Conservation (phyloP, 1,140 invertebrate genomes). For the Diabrotica undecimpunctata region DNA sequence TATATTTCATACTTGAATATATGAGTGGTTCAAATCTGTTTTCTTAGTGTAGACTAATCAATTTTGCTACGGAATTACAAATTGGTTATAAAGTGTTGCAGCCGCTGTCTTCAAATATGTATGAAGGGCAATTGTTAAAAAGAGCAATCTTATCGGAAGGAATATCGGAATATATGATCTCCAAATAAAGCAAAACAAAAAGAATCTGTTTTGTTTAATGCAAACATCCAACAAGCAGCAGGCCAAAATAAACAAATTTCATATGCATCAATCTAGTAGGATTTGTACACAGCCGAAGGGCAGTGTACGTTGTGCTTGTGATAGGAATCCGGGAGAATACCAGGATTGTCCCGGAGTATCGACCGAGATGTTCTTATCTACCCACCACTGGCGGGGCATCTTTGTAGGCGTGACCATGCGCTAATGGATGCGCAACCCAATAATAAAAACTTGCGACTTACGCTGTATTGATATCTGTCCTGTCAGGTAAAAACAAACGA, state of each 20-base stretch:
- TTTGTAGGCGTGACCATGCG: conserved; percentile 35
- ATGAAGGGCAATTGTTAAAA: too few species aligned
- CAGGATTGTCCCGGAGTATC: conserved; percentile 39
- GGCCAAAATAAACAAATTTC: conserved; percentile 30
- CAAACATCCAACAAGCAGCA: not conserved
- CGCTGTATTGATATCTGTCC: conserved; percentile 13
- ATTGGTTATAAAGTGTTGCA: too few species aligned
- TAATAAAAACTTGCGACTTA: conserved; percentile 25
- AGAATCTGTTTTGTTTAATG: not conserved
- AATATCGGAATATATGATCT: too few species aligned
- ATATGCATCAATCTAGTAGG: conserved; percentile 32
- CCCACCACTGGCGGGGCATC: conserved; percentile 39
- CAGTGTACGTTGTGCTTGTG: conserved; percentile 10
- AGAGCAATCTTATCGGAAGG: too few species aligned
- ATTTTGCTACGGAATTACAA: too few species aligned
- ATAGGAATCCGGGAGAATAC: conserved; percentile 31
- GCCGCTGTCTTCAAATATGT: too few species aligned
- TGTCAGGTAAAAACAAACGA: conserved; percentile 26
- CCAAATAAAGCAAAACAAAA: not conserved
- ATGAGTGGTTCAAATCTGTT: too few species aligned
- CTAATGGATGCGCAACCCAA: conserved; percentile 32
- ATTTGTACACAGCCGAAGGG: conserved; percentile 25
- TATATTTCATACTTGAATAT: too few species aligned
- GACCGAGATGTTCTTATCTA: conserved; percentile 40
- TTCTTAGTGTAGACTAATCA: too few species aligned